phyloP scores from a whole-genome alignment of 2,113 vertebrate species.

The Otocyon megalotis region DNA sequence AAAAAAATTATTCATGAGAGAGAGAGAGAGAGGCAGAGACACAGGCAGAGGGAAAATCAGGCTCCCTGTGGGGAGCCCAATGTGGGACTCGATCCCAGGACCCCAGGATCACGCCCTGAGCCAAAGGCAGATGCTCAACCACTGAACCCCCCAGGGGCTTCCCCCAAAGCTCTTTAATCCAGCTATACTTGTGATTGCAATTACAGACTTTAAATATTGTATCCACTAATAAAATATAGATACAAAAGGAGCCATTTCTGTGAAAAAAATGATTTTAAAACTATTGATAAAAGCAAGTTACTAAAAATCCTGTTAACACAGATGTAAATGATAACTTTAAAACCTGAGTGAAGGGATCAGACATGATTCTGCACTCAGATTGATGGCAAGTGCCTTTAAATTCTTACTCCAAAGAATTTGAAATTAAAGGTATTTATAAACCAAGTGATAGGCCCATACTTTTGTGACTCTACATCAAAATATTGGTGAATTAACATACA shows the following conservation, averaged over 20 bases:
- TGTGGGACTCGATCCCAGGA: too few species aligned
- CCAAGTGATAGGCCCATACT: background rate
- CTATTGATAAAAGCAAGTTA: constrained; percentile 25
- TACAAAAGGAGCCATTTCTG: background rate
- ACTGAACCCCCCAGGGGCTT: too few species aligned
- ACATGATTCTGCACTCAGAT: background rate
- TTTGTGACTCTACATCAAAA: constrained; percentile 15
- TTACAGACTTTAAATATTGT: background rate
- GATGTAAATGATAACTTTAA: background rate
- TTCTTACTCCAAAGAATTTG: background rate
- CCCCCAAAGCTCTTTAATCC: background rate
- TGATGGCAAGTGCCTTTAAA: background rate
- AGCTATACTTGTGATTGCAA: background rate
- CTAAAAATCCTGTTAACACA: background rate
- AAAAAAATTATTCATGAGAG: too few species aligned
- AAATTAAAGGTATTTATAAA: background rate
- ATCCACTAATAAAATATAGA: background rate
- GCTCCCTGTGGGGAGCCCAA: too few species aligned
- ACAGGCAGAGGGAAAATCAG: too few species aligned
- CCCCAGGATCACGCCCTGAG: too few species aligned
- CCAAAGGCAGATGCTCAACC: too few species aligned
- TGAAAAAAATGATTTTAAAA: constrained; percentile 19
- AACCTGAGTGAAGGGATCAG: background rate
- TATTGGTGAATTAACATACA: background rate
- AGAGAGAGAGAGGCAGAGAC: too few species aligned